phyloP scores from a whole-genome alignment of 2,113 vertebrate genomes.

The Steatornis caripensis region DNA sequence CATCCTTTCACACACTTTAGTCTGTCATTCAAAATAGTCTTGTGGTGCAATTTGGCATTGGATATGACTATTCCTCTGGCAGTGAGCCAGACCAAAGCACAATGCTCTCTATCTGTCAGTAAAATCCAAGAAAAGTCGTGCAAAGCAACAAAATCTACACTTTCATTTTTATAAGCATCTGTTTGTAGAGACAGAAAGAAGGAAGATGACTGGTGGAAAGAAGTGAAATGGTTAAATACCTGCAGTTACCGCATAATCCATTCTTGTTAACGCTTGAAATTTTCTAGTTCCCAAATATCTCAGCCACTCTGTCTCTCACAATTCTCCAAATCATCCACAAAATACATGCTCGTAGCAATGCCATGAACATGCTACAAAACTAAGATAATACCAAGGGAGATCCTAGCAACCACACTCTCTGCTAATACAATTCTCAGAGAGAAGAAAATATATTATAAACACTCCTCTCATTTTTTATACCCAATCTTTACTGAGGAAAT shows the following conservation, averaged over 20 bases:
- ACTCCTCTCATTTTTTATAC: not conserved
- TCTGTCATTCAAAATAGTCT: conserved; percentile 67
- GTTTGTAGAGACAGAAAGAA: not conserved
- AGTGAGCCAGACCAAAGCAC: conserved; percentile 24
- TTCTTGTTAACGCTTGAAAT: not conserved
- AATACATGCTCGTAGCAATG: not conserved
- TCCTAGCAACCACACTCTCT: not conserved
- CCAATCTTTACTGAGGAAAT: not conserved
- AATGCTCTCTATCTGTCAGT: not conserved
- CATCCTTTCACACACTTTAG: conserved; percentile 45
- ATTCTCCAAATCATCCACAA: not conserved
- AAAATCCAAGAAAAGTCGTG: not conserved
- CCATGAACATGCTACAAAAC: not conserved
- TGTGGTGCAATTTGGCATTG: conserved; percentile 46
- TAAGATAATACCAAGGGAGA: not conserved
- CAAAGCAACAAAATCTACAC: not conserved
- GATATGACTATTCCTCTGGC: conserved; percentile 55
- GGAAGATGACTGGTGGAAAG: not conserved
- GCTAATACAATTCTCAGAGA: not conserved
- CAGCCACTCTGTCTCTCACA: not conserved
- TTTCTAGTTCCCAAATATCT: not conserved
- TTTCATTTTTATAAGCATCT: not conserved
- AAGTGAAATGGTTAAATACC: not conserved
- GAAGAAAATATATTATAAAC: not conserved
- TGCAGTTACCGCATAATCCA: not conserved